Percentiles rank a stretch among this genome's conserved stretches.
Evolutionary conservation across 2,888 invertebrate species (phyloP).

Genomic region (Hedya salicella): DNA sequence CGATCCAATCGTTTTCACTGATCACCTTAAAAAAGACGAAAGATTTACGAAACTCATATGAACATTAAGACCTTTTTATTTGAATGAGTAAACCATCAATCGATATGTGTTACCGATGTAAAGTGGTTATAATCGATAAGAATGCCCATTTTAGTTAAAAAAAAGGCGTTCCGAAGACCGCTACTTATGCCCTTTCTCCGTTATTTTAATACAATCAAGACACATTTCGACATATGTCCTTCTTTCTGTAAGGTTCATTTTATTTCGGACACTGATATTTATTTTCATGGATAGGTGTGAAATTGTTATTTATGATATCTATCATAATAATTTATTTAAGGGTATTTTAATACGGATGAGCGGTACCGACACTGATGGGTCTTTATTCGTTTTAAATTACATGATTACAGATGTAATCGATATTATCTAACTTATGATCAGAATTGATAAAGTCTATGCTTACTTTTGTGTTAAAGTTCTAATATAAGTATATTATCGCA

Average conservation of each 20-base stretch:
- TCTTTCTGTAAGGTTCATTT: background rate
- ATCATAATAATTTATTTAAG: conserved; percentile 24
- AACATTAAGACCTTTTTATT: background rate
- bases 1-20: conserved; percentile 18
- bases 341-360: conserved; percentile 26
- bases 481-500: too few relatives aligned
- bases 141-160: background rate
- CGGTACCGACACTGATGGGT: conserved; percentile 13
- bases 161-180: background rate
- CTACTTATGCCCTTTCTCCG: background rate
- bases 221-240: background rate
- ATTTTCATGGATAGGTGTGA: conserved; percentile 20
- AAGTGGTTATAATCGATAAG: conserved; percentile 22
- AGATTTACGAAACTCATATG: background rate
- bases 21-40: background rate
- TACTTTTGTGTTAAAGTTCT: too few relatives aligned
- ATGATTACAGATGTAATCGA: conserved; percentile 1
- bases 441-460: background rate
- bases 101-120: conserved; percentile 13
- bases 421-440: background rate
- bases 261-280: background rate
- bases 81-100: background rate
- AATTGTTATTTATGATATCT: conserved; percentile 22
- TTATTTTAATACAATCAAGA: background rate
- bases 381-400: conserved; percentile 9